A percentile compares a stretch with the other conserved stretches of the same genome.
phyloP scores from a whole-genome alignment of 2,888 invertebrate genomes.

The Himalopsyche kuldschensis region DNA sequence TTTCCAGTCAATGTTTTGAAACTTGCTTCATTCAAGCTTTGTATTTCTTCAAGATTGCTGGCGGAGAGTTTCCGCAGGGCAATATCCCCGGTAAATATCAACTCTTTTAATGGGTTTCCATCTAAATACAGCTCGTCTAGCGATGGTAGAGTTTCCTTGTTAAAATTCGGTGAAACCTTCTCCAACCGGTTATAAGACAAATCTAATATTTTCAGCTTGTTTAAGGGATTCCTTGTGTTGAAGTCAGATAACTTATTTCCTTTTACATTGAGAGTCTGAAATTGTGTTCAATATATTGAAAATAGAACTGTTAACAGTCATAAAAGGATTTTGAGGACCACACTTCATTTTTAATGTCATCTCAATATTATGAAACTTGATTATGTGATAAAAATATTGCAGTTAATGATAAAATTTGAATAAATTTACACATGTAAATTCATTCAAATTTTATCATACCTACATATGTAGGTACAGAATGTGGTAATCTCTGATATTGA shows the following conservation, averaged over 20 bases:
- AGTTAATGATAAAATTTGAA: too few species aligned
- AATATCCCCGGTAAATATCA: conserved; percentile 56
- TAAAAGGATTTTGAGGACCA: too few species aligned
- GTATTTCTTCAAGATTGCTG: conserved; percentile 49
- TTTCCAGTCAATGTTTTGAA: conserved; percentile 15
- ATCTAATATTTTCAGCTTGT: conserved; percentile 55
- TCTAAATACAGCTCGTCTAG: conserved; percentile 57
- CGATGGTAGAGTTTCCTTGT: conserved; percentile 51
- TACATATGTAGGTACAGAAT: too few species aligned
- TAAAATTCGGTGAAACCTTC: conserved; percentile 54
- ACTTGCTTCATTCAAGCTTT: conserved; percentile 44
- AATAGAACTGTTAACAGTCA: too few species aligned
- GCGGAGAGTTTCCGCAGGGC: conserved; percentile 53
- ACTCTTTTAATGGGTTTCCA: conserved; percentile 55
- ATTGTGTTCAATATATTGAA: conserved; percentile 32
- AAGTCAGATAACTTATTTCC: conserved; percentile 55
- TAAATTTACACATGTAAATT: too few species aligned
- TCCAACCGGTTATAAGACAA: conserved; percentile 56
- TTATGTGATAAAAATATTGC: too few species aligned
- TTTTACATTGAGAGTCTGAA: conserved; percentile 54
- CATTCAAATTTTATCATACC: too few species aligned
- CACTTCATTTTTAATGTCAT: too few species aligned
- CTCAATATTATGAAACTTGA: too few species aligned
- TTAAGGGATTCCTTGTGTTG: conserved; percentile 51
- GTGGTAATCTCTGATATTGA: too few species aligned